A percentile compares a stretch with the other conserved stretches of the same genome.
These are phyloP conservation scores for Sebastes baramenuke DNA, from an alignment of 2,797 vertebrate genomes.

Conservation along the genomic window DNA sequence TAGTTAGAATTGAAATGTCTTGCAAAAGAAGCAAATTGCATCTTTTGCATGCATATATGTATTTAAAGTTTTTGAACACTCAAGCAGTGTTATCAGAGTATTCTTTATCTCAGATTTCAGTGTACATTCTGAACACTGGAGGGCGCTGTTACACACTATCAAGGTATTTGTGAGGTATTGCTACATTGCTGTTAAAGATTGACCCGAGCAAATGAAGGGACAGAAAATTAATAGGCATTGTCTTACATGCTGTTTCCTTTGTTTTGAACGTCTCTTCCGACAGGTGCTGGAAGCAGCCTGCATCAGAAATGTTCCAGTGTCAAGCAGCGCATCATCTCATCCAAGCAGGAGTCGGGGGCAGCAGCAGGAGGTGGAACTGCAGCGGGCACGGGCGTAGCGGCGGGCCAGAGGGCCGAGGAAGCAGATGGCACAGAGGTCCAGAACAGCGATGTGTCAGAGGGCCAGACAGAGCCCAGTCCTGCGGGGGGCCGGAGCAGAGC, in stretches of 20 bases:
- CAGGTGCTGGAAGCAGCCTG: constrained; percentile 97
- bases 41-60: not conserved
- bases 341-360: constrained; percentile 93
- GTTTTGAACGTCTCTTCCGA: constrained; percentile 31
- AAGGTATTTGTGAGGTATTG: not conserved
- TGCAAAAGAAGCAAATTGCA: not conserved
- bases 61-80: not conserved
- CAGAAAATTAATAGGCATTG: not conserved
- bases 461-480: constrained; percentile 92
- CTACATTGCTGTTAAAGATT: not conserved
- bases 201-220: not conserved
- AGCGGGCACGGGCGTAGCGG: constrained; percentile 76
- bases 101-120: constrained; percentile 23
- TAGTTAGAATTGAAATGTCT: not conserved
- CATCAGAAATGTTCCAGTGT: constrained; percentile 99
- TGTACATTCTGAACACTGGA: constrained; percentile 64
- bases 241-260: constrained; percentile 1
- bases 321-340: constrained; percentile 99
- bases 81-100: not conserved
- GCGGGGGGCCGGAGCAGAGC: constrained; percentile 78
- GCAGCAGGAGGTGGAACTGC: constrained; percentile 81
- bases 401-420: constrained; percentile 80
- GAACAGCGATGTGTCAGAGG: constrained; percentile 99
- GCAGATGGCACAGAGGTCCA: constrained; percentile 94
- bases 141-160: constrained; percentile 54